Evolutionary conservation across 92 coral and sea anemone genomes (phyloP).

Genomic region (Zoanthus sociatus): DNA sequence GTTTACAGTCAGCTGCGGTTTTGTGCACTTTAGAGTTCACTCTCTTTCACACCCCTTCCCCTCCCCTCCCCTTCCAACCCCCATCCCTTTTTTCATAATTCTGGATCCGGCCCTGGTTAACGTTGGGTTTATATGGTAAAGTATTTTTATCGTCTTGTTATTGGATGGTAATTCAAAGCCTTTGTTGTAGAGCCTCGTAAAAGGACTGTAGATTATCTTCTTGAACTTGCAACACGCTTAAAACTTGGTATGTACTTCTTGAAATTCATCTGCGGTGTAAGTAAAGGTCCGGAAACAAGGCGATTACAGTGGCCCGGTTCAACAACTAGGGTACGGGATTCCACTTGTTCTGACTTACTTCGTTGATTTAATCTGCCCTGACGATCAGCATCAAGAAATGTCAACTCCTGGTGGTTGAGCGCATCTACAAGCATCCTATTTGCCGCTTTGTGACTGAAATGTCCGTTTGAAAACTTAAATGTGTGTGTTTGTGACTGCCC

Average conservation of each 20-base stretch:
- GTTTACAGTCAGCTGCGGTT: no score
- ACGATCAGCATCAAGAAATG: conserved; percentile 53
- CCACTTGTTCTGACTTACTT: conserved; percentile 34
- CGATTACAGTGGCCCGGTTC: conserved; percentile 6
- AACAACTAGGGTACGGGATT: conserved; percentile 19
- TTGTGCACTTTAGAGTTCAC: no score
- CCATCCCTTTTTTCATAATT: no score
- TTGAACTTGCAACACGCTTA: conserved; percentile 17
- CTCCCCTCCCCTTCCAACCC: no score
- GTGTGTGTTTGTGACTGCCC: conserved; percentile 26
- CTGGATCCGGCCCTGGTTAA: no score
- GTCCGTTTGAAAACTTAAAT: conserved; percentile 75
- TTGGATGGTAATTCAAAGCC: no score
- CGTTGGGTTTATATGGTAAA: no score
- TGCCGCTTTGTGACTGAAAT: conserved; percentile 80
- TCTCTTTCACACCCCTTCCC: no score
- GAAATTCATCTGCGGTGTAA: conserved; percentile 22
- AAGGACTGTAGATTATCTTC: background rate
- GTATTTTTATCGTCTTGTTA: no score
- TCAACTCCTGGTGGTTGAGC: conserved; percentile 65
- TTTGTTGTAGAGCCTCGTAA: no score
- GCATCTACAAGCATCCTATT: conserved; percentile 79
- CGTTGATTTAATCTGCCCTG: background rate
- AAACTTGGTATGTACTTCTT: conserved; percentile 24
- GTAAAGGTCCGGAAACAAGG: conserved; percentile 22